These are phyloP conservation scores for Netelia virgata DNA, from an alignment of 2,888 invertebrate genomes.

Conservation along the genomic window DNA sequence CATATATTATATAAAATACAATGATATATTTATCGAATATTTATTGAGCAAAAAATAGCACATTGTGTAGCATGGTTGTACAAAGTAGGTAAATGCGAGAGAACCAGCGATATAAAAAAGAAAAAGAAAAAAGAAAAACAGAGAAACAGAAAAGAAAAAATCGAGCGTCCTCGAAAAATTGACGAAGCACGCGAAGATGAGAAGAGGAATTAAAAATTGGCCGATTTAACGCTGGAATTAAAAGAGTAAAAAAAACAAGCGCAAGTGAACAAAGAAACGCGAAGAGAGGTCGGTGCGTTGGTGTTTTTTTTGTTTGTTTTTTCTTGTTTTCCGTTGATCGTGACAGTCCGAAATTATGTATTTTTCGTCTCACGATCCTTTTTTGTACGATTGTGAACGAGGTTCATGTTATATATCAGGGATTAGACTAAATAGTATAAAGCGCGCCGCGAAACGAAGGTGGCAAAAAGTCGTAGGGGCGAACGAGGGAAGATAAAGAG, in stretches of 20 bases:
- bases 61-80: slow-evolving; percentile 82
- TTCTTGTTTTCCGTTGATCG: slow-evolving; percentile 62
- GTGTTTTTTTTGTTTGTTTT: slow-evolving; percentile 35
- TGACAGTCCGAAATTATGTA: slow-evolving; percentile 73
- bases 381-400: slow-evolving; percentile 82
- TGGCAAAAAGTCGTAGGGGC: slow-evolving; percentile 71
- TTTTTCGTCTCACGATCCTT: slow-evolving; percentile 80
- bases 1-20: slow-evolving; percentile 81
- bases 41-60: slow-evolving; percentile 80
- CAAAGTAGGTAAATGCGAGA: slow-evolving; percentile 78
- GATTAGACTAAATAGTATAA: slow-evolving; percentile 83
- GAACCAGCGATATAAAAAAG: slow-evolving; percentile 46
- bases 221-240: not conserved
- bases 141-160: slow-evolving; percentile 46
- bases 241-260: slow-evolving; percentile 56
- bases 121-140: slow-evolving; percentile 59
- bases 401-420: slow-evolving; percentile 84
- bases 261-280: slow-evolving; percentile 63
- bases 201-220: slow-evolving; percentile 10
- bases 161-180: slow-evolving; percentile 27
- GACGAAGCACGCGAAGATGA: slow-evolving; percentile 26
- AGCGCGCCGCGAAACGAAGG: slow-evolving; percentile 77
- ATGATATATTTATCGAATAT: slow-evolving; percentile 84
- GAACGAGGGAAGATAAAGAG: too few relatives aligned
- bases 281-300: slow-evolving; percentile 46